phyloP scores from a whole-genome alignment of 1,140 invertebrate species.

The Sitobion miscanthi region DNA sequence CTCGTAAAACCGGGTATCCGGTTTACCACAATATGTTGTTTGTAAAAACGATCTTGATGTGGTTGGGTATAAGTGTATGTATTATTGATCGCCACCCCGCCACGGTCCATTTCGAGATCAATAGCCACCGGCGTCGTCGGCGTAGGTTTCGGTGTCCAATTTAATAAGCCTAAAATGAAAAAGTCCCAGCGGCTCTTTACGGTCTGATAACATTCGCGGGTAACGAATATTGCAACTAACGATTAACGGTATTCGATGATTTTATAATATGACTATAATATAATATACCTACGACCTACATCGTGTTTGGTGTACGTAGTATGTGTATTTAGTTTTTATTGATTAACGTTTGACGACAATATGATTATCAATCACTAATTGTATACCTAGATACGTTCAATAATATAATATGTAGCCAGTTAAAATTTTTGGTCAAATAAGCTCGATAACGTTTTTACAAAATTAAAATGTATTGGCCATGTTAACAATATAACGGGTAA shows the following conservation, averaged over 20 bases:
- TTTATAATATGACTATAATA: too few relatives aligned
- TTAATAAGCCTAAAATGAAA: neutral
- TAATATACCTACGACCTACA: too few relatives aligned
- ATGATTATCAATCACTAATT: neutral
- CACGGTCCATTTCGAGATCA: conserved; percentile 16
- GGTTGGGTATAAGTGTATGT: neutral
- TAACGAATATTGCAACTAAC: too few relatives aligned
- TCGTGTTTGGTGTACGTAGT: neutral
- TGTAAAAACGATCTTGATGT: neutral
- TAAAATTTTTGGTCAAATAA: too few relatives aligned
- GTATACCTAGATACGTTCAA: too few relatives aligned
- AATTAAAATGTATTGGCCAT: too few relatives aligned
- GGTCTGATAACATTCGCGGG: neutral
- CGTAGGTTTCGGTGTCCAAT: neutral
- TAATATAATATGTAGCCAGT: too few relatives aligned
- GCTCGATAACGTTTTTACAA: too few relatives aligned
- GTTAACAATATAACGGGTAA: too few relatives aligned
- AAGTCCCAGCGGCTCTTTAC: neutral
- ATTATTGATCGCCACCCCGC: conserved; percentile 25
- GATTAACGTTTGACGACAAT: neutral
- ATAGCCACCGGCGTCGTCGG: neutral
- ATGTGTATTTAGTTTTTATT: neutral
- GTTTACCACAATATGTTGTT: neutral
- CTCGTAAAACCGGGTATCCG: neutral
- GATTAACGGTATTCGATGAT: too few relatives aligned